Percentiles rank a stretch among this genome's conserved stretches.
These are phyloP conservation scores for Hirtodrosophila confusa DNA, from an alignment of 2,888 invertebrate species.

Conservation along the genomic window DNA sequence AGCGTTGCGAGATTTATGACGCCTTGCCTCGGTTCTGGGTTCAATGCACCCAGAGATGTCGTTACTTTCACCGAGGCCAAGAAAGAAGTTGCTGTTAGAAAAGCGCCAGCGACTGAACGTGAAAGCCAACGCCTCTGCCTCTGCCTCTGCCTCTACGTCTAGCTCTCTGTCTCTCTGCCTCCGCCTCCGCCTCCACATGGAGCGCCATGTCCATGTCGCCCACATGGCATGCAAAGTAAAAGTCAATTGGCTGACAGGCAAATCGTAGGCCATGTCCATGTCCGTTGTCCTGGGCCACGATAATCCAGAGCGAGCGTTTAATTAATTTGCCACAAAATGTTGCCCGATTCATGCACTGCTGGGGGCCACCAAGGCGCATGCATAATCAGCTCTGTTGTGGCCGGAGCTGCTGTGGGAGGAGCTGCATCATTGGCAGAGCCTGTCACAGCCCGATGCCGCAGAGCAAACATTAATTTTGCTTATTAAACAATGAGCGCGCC, in stretches of 20 bases:
- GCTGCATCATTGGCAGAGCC: constrained; percentile 16
- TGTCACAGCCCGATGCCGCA: constrained; percentile 17
- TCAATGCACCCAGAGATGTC: constrained; percentile 61
- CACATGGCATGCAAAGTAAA: constrained; percentile 62
- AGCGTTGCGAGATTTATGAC: constrained; percentile 71
- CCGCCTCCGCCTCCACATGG: not conserved
- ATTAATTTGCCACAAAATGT: constrained; percentile 78
- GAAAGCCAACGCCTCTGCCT: constrained; percentile 73
- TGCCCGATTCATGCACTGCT: constrained; percentile 43
- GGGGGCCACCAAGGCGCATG: constrained; percentile 39
- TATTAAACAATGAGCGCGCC: constrained; percentile 44
- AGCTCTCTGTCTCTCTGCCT: constrained; percentile 34
- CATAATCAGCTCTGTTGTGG: constrained; percentile 61
- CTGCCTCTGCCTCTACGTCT: constrained; percentile 2
- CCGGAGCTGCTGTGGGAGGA: too few species aligned
- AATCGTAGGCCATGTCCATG: constrained; percentile 41
- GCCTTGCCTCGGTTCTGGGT: constrained; percentile 63
- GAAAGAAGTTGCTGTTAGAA: constrained; percentile 48
- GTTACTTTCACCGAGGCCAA: constrained; percentile 48
- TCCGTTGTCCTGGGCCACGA: constrained; percentile 37
- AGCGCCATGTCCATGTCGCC: constrained; percentile 34
- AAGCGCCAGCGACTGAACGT: constrained; percentile 44
- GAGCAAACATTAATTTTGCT: constrained; percentile 50
- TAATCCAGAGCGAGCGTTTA: constrained; percentile 53
- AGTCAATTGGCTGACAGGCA: constrained; percentile 76